phyloP scores from a whole-genome alignment of 2,888 invertebrate species.

The Lagria hirta region DNA sequence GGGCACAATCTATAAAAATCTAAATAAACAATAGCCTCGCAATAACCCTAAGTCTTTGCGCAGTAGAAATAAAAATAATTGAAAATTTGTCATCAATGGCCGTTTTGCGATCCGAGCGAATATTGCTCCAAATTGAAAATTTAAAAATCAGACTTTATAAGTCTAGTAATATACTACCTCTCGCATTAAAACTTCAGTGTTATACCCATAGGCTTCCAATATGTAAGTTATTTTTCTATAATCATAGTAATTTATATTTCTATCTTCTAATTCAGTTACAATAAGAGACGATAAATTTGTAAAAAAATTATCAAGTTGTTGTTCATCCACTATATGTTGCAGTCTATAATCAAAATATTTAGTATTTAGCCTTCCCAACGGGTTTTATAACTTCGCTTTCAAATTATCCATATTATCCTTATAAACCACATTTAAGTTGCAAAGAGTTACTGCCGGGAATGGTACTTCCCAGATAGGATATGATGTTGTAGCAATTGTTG shows the following conservation, averaged over 20 bases:
- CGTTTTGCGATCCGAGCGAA: no score
- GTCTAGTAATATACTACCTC: constrained; percentile 9
- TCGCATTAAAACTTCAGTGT: constrained; percentile 23
- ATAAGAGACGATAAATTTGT: constrained; percentile 20
- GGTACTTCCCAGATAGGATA: constrained; percentile 32
- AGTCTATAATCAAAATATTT: not conserved
- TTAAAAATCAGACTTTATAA: no score
- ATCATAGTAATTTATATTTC: constrained; percentile 3
- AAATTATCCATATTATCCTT: constrained; percentile 17
- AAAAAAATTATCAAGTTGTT: constrained; percentile 18
- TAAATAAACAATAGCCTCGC: no score
- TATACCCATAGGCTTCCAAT: constrained; percentile 16
- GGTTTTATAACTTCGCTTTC: no score
- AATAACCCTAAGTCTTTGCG: no score
- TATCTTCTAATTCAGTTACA: not conserved
- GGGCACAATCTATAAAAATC: no score
- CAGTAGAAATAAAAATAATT: no score
- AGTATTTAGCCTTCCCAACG: no score
- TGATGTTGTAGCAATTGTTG: constrained; percentile 24
- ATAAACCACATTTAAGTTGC: constrained; percentile 33
- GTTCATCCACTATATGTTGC: not conserved
- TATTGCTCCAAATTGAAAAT: no score
- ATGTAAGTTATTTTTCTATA: constrained; percentile 5
- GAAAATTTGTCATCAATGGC: no score
- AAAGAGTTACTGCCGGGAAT: constrained; percentile 34